Evolutionary conservation across 2,888 invertebrate genomes (phyloP).

Genomic region (Incurvaria masculella): DNA sequence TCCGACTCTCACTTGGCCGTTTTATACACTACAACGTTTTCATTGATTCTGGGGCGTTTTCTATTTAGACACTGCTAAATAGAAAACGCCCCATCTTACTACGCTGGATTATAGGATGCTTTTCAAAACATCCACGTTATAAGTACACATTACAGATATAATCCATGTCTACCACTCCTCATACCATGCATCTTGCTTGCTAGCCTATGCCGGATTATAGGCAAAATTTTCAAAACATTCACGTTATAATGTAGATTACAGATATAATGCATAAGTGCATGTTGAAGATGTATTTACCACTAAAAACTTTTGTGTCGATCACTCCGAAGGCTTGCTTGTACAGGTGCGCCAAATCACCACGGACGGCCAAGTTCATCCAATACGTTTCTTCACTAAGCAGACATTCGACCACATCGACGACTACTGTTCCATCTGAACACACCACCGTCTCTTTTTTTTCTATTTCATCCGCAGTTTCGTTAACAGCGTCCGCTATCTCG

Average conservation of each 20-base stretch:
- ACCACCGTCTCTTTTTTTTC: conserved; percentile 10
- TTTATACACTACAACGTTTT: no score
- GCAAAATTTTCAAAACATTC: not conserved
- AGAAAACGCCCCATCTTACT: no score
- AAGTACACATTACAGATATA: not conserved
- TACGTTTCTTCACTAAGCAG: conserved; percentile 29
- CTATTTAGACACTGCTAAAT: no score
- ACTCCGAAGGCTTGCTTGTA: conserved; percentile 43
- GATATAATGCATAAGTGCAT: conserved; percentile 11
- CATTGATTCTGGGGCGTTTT: no score
- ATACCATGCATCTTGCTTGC: not conserved
- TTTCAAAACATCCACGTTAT: no score
- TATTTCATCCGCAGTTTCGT: not conserved
- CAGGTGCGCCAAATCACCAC: conserved; percentile 34
- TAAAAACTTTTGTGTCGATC: conserved; percentile 55
- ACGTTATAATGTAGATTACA: conserved; percentile 15
- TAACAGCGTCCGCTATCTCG: not conserved
- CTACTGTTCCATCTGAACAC: conserved; percentile 28
- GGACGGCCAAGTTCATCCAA: conserved; percentile 34
- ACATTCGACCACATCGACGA: conserved; percentile 25
- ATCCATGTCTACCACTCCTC: not conserved
- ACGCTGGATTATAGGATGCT: no score
- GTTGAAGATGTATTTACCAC: conserved; percentile 28
- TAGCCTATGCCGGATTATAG: not conserved
- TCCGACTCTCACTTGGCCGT: no score